Conservation (phyloP, 2,888 invertebrate species). For the Patella depressa region DNA sequence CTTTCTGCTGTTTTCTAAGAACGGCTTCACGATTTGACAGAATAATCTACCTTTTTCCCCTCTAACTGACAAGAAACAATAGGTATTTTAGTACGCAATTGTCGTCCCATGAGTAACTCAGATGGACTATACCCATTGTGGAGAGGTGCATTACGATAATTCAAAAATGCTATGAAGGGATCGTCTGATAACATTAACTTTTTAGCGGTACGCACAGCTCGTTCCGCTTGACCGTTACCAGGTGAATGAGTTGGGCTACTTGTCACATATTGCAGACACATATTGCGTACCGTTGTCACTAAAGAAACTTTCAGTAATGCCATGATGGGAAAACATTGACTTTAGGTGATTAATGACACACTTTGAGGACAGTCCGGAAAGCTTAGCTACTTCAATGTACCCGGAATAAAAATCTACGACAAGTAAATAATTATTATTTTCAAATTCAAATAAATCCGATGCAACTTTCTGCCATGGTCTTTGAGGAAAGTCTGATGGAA, state of each 20-base stretch:
- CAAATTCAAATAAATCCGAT: conserved; percentile 16
- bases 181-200: not conserved
- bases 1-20: not conserved
- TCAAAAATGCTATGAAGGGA: not conserved
- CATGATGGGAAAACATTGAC: conserved; percentile 14
- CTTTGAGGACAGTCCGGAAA: conserved; percentile 9
- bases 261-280: not conserved
- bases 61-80: not conserved
- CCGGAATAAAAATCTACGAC: conserved; percentile 13
- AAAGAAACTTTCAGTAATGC: conserved; percentile 15
- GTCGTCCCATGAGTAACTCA: not conserved
- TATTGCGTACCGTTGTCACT: not conserved
- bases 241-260: not conserved
- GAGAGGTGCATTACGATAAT: not conserved
- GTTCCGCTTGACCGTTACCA: not conserved
- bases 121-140: not conserved
- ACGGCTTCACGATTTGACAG: not conserved
- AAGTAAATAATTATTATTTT: conserved; percentile 18
- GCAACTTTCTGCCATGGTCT: conserved; percentile 22
- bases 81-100: not conserved
- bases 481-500: conserved; percentile 16
- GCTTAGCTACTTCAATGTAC: conserved; percentile 17
- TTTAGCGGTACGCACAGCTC: not conserved
- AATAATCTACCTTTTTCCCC: not conserved
- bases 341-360: conserved; percentile 19